phyloP scores from a whole-genome alignment of 2,113 vertebrate species.

The Lagopus muta region DNA sequence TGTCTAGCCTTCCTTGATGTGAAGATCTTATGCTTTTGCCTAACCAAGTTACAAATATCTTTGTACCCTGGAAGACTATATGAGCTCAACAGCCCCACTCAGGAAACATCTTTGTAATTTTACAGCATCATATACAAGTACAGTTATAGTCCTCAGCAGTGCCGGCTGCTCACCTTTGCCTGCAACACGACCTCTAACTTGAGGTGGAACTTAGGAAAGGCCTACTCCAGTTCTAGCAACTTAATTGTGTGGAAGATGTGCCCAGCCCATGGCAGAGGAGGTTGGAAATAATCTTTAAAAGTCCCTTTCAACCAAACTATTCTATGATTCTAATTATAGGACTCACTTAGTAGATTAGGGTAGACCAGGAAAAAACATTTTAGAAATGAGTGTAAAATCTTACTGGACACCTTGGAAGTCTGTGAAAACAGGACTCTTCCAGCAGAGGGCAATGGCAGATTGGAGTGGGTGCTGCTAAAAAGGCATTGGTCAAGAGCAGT shows the following conservation, averaged over 20 bases:
- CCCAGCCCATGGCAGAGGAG: background rate
- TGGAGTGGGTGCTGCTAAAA: background rate
- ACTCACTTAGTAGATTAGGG: background rate
- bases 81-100: background rate
- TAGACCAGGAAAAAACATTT: rapidly evolving
- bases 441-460: background rate
- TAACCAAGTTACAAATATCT: background rate
- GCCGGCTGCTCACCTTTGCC: background rate
- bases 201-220: background rate
- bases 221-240: background rate
- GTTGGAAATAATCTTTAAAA: background rate
- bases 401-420: rapidly evolving
- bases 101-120: background rate
- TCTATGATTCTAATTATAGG: background rate
- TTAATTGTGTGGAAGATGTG: background rate
- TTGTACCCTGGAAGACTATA: background rate
- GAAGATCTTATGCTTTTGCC: background rate
- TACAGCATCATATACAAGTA: background rate
- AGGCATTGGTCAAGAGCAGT: background rate
- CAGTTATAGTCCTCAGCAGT: background rate
- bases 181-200: background rate
- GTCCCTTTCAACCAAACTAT: background rate
- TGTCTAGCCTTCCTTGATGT: background rate
- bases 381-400: rapidly evolving
- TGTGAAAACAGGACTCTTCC: background rate